Evolutionary conservation across 1,140 invertebrate genomes (phyloP), one percentile per base, ranked within the genome.

Genomic region (Periplaneta americana): DNA sequence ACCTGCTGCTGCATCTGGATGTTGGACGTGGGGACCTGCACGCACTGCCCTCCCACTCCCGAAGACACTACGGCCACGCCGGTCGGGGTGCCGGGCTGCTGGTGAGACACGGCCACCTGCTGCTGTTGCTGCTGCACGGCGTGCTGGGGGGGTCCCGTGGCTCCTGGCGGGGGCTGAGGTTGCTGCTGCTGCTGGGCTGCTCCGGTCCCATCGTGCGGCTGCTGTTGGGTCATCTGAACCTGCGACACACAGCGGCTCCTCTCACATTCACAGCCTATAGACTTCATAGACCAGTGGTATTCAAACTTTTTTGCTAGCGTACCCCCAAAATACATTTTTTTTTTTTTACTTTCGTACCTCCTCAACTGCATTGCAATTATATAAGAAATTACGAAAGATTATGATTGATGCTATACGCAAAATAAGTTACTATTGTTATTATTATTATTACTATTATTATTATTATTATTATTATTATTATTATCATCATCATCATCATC

Each of bases 1-100:
- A 48, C 48, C 48, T 66, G 48, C 22, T 78, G 76, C 76, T 76
- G 75, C 32, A 36, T 37, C 22, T 78, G 76, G 28, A 78, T 31
- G 2, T n/a, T 78, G 17, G 76, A 34, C 9, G 33, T 76, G 8
- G 33, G 76, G 13, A 66, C 48, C 48, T 66, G 48, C n/a, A 66
- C n/a, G 11, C 48, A 66, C 48, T 66, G 48, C 0, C 17, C n/a
- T 15, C 76, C 76, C 28, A 78, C 76, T 5, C 76, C 76, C n/a
- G 76, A 78, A n/a, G 76, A 78, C 1, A 78, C 76, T n/a, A 78
- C 76, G 22, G 76, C 37, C 76, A 78, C 76, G 1, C 48, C 48
- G 5, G 48, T 2, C 22, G 48, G 48, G 4, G 76, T 78, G 13
- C 76, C 76, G 13, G 18, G 76, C 28, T 78, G 76, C 76, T 78